phyloP scores from a whole-genome alignment of 2,113 vertebrate species.

The Thinocorus orbignyianus region DNA sequence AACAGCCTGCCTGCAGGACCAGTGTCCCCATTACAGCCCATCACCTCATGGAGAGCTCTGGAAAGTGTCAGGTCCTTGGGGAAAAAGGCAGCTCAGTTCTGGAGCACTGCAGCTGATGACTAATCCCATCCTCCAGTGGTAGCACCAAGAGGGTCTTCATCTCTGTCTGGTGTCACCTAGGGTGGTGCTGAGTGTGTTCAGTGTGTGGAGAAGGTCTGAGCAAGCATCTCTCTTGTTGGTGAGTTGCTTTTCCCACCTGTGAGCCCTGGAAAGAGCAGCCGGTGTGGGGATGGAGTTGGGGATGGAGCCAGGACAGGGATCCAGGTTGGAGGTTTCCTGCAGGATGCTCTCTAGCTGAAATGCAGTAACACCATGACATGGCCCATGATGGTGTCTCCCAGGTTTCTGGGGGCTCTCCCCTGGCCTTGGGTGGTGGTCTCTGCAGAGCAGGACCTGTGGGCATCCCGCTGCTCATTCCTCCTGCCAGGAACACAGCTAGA shows the following conservation, averaged over 20 bases:
- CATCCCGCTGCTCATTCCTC: background rate
- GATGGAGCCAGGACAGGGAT: background rate
- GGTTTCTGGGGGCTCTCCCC: background rate
- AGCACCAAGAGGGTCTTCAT: background rate
- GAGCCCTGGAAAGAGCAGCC: background rate
- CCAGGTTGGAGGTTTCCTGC: background rate
- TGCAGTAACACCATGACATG: rapidly evolving
- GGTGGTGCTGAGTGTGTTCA: background rate
- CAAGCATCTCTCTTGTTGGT: background rate
- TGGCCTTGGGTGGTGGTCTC: background rate
- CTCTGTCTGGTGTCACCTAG: background rate
- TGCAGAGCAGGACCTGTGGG: background rate
- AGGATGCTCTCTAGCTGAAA: background rate
- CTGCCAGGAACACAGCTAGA: rapidly evolving
- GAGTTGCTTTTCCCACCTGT: background rate
- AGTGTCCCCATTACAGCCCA: background rate
- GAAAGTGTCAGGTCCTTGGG: background rate
- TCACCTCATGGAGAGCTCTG: background rate
- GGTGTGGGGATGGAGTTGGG: background rate
- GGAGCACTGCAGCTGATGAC: background rate
- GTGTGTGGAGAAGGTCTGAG: background rate
- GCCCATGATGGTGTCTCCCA: background rate
- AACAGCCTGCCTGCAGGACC: background rate
- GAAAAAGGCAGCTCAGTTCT: background rate
- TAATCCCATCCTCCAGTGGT: rapidly evolving